Evolutionary conservation across 2,888 invertebrate species (phyloP).

Genomic region (Pycnomerus fuliginosus): DNA sequence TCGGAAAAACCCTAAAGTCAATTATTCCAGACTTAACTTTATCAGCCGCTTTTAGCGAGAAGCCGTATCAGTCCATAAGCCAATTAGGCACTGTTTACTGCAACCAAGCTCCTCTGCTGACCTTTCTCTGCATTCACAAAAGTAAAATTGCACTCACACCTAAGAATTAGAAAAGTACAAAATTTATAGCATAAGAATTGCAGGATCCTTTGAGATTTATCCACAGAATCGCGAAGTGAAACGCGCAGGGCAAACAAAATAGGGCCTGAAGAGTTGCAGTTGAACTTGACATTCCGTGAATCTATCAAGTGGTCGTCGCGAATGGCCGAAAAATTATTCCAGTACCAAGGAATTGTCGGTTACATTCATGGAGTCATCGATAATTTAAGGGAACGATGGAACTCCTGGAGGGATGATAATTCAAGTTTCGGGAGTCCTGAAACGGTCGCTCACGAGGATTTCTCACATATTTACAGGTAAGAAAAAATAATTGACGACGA

Average conservation of each 20-base stretch:
- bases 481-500: no score
- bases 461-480: constrained; percentile 68
- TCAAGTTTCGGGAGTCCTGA: no score
- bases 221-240: no score
- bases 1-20: constrained; percentile 19
- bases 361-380: constrained; percentile 69
- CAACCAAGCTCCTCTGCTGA: constrained; percentile 18
- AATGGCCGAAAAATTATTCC: constrained; percentile 77
- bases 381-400: constrained; percentile 62
- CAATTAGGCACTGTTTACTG: constrained; percentile 34
- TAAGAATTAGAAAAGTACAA: not conserved
- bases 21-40: constrained; percentile 34
- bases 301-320: constrained; percentile 10
- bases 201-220: no score
- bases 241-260: constrained; percentile 15
- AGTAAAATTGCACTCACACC: constrained; percentile 11
- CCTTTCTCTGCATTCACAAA: constrained; percentile 15
- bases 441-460: constrained; percentile 55
- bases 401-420: constrained; percentile 63
- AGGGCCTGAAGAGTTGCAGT: constrained; percentile 17
- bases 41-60: constrained; percentile 21
- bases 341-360: constrained; percentile 74
- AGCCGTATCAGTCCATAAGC: constrained; percentile 39
- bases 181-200: no score
- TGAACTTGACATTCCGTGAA: constrained; percentile 10